These are phyloP conservation scores for Zaprionus nigranus DNA, from an alignment of 1,140 invertebrate species.

Conservation along the genomic window DNA sequence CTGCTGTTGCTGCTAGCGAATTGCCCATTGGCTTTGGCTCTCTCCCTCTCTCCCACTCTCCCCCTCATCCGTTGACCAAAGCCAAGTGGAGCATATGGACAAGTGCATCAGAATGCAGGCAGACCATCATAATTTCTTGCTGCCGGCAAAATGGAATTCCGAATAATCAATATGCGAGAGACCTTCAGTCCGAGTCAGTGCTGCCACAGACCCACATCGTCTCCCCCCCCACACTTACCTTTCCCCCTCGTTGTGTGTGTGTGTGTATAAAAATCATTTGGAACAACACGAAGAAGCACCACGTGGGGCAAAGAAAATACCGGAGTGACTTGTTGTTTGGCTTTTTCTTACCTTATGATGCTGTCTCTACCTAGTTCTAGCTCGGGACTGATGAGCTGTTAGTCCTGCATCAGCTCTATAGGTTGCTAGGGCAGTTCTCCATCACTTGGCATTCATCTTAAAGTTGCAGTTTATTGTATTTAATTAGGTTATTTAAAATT, in stretches of 20 bases:
- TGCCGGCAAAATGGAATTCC: slow-evolving; percentile 61
- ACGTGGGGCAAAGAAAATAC: not conserved
- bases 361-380: no score
- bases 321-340: no score
- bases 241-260: not conserved
- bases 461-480: not conserved
- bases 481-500: not conserved
- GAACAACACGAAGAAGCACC: not conserved
- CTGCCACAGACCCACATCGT: no score
- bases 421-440: no score
- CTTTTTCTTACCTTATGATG: no score
- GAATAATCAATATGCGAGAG: slow-evolving; percentile 67
- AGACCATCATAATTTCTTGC: slow-evolving; percentile 45
- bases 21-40: slow-evolving; percentile 2
- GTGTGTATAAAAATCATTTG: no score
- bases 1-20: not conserved
- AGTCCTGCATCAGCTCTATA: no score
- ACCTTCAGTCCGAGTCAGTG: slow-evolving; percentile 31
- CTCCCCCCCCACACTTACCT: not conserved
- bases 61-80: not conserved
- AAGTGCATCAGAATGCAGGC: slow-evolving; percentile 67
- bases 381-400: no score
- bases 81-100: slow-evolving; percentile 52
- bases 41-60: slow-evolving; percentile 2
- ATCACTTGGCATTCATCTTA: not conserved